phyloP scores from a whole-genome alignment of 2,888 invertebrate species.

The Drosophila lacicola region DNA sequence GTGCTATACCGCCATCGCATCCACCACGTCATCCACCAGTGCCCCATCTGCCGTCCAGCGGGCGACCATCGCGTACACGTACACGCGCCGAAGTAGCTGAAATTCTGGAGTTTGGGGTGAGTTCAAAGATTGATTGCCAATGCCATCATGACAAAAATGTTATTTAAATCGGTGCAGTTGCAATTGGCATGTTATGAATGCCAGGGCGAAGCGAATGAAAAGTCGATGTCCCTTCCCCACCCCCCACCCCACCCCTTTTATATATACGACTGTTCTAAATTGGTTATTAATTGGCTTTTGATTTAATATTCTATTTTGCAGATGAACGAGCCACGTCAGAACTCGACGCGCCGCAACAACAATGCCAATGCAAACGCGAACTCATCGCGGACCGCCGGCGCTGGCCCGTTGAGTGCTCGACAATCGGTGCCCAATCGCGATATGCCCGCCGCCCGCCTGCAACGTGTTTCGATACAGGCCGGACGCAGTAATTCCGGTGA shows the following conservation, averaged over 20 bases:
- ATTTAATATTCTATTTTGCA: neutral
- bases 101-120: conserved; percentile 44
- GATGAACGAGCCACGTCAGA: conserved; percentile 38
- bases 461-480: conserved; percentile 36
- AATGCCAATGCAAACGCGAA: conserved; percentile 21
- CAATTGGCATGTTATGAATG: too few species aligned
- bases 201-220: too few species aligned
- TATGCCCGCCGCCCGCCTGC: conserved; percentile 50
- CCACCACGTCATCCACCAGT: conserved; percentile 46
- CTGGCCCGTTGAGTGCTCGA: conserved; percentile 34
- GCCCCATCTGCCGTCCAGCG: conserved; percentile 45
- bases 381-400: conserved; percentile 34
- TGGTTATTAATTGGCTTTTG: neutral
- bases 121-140: neutral
- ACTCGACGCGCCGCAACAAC: conserved; percentile 36
- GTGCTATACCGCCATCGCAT: conserved; percentile 8
- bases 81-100: conserved; percentile 56
- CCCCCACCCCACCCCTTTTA: too few species aligned
- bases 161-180: too few species aligned
- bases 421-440: conserved; percentile 36
- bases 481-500: conserved; percentile 6
- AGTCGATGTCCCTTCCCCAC: too few species aligned
- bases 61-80: conserved; percentile 53
- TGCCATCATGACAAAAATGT: too few species aligned
- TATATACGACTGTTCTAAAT: too few species aligned